These are phyloP conservation scores for Elmis aenea DNA, from an alignment of 2,888 invertebrate genomes.

Conservation along the genomic window DNA sequence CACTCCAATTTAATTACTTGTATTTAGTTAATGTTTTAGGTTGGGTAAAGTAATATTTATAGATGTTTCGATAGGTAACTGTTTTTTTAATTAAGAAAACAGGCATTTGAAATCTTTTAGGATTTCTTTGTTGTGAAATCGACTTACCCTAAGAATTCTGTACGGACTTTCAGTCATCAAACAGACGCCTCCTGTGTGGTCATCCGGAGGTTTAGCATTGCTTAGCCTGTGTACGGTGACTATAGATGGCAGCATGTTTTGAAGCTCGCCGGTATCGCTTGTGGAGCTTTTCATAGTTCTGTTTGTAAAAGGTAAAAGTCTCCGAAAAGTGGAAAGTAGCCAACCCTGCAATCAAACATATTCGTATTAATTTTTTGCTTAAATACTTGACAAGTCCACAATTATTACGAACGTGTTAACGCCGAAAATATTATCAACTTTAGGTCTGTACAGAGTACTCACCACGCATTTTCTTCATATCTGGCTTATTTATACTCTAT, in stretches of 20 bases:
- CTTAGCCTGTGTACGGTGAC: conserved; percentile 28
- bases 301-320: conserved; percentile 2
- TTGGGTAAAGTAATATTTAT: too few relatives aligned
- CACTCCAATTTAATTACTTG: too few relatives aligned
- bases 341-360: conserved; percentile 9
- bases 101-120: background rate
- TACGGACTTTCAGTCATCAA: conserved; percentile 70
- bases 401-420: too few relatives aligned
- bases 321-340: conserved; percentile 7
- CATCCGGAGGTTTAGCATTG: conserved; percentile 14
- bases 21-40: too few relatives aligned
- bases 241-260: conserved; percentile 52
- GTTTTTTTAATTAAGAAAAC: too few relatives aligned
- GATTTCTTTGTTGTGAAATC: background rate
- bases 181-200: conserved; percentile 57
- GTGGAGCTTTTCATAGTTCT: conserved; percentile 29
- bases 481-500: too few relatives aligned
- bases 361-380: background rate
- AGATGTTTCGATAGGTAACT: too few relatives aligned
- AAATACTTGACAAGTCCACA: too few relatives aligned
- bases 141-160: conserved; percentile 64
- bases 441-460: too few relatives aligned
- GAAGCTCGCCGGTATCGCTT: conserved; percentile 50
- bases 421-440: too few relatives aligned
- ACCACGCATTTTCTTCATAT: too few relatives aligned